These are phyloP conservation scores for Herminia tarsipennalis DNA, from an alignment of 2,888 invertebrate genomes.

Conservation along the genomic window DNA sequence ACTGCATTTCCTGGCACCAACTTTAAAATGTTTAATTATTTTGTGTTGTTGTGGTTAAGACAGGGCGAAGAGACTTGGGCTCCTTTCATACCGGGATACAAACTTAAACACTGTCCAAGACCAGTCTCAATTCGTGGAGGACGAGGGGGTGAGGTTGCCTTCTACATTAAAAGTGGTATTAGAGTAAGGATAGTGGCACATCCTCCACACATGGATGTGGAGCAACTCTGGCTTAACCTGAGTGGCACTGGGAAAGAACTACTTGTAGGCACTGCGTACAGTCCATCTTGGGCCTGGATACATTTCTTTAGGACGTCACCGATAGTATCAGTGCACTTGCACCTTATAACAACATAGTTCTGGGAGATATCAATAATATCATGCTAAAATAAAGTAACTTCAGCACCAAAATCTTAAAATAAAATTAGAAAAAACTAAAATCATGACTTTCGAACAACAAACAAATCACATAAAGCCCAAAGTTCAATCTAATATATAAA, in stretches of 20 bases:
- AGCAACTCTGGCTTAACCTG: background rate
- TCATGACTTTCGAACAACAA: too few species aligned
- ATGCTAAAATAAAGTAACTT: background rate
- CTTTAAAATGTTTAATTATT: too few species aligned
- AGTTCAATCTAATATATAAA: too few species aligned
- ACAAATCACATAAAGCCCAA: too few species aligned
- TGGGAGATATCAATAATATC: background rate
- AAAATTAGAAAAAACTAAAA: too few species aligned
- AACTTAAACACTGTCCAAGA: background rate
- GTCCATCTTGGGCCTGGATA: background rate
- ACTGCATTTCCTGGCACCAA: too few species aligned
- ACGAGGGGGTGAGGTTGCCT: background rate
- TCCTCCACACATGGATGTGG: background rate
- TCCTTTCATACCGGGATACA: conserved; percentile 16
- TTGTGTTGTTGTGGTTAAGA: too few species aligned
- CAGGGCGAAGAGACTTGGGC: too few species aligned
- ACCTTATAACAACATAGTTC: background rate
- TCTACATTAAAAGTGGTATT: background rate
- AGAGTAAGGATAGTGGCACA: background rate
- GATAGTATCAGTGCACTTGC: background rate
- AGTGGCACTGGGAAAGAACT: background rate
- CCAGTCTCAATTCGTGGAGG: background rate
- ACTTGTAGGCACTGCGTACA: background rate
- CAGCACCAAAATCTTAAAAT: background rate
- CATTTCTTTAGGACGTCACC: background rate